Base-by-base conservation (phyloP, 92 coral and sea anemone species). In the Heteractis magnifica region DNA sequence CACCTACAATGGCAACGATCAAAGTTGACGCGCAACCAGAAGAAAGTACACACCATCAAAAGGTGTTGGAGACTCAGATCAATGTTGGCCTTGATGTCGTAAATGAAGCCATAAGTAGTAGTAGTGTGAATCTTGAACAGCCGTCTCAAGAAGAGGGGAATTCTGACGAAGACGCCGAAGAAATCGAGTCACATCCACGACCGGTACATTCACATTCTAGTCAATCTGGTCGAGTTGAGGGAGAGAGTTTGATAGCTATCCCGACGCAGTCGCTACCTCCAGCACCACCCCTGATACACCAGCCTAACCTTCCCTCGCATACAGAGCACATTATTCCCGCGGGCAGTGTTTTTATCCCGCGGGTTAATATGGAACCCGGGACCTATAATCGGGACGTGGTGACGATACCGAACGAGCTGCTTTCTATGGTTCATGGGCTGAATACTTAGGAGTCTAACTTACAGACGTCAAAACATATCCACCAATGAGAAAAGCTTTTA, bases 341-440 rank as follows among this genome's bases (percentile, higher is more conserved):
- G 19, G 83, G 83, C 44, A 75, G 80, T 14, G 87, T 89, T 0
- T 88, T 88, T 65, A 71, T 86, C 48, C 92, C 92, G 4, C 87
- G 90, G 0, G 79, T 72, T 1, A 83, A 83, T 23, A 77, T 83
- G 9, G 81, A 59, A 3, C 60, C 82, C 50, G 75, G 86, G 5
- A 41, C 81, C 34, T 83, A 79, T 53, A 64, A 80, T 60, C 82
- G 90, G 44, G 92, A 89, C 59, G 77, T 89, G 83, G 52, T 89
- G 44, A 83, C 92, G 19, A 77, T 89, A 51, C 92, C 92, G 10
- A 86, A 70, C 80, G 92, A 89, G 60, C 82, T 89, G 73, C 73
- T 89, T 4, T 81, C 83, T 56, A 86, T 89, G 79, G 92, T 89
- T 2, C 87, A 82, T 15, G 92, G 92, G 12, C 56, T 82, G 78